phyloP scores from a whole-genome alignment of 2,888 invertebrate species.

The Ophion obscuratus region DNA sequence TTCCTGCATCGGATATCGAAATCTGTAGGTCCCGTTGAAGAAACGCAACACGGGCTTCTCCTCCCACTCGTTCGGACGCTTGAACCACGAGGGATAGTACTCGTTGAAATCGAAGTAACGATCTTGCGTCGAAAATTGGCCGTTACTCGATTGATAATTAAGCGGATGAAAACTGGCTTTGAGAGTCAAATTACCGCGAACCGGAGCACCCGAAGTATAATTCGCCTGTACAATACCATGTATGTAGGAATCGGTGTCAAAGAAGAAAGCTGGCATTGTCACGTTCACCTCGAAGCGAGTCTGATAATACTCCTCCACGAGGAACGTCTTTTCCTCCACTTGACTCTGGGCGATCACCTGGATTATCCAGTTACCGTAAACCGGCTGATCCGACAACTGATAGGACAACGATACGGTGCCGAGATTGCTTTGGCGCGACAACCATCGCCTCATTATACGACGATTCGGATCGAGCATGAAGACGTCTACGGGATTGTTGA shows the following conservation, averaged over 20 bases:
- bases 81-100: slow-evolving; percentile 92
- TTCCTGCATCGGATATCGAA: slow-evolving; percentile 94
- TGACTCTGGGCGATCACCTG: slow-evolving; percentile 95
- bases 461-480: slow-evolving; percentile 95
- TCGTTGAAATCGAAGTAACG: slow-evolving; percentile 92
- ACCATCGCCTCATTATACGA: slow-evolving; percentile 95
- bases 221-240: slow-evolving; percentile 96
- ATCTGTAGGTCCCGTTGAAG: slow-evolving; percentile 93
- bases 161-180: slow-evolving; percentile 91
- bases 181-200: slow-evolving; percentile 94
- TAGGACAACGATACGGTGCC: slow-evolving; percentile 97
- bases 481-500: slow-evolving; percentile 95
- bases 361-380: slow-evolving; percentile 96
- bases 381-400: slow-evolving; percentile 95
- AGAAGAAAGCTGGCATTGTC: slow-evolving; percentile 97
- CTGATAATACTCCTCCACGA: slow-evolving; percentile 97
- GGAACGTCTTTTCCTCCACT: slow-evolving; percentile 92
- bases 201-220: slow-evolving; percentile 97
- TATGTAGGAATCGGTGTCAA: slow-evolving; percentile 93
- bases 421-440: slow-evolving; percentile 94
- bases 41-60: slow-evolving; percentile 90
- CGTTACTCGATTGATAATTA: slow-evolving; percentile 74
- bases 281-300: slow-evolving; percentile 98
- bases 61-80: slow-evolving; percentile 86
- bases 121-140: slow-evolving; percentile 85